Conservation (phyloP, 2,797 vertebrate species). For the Phylloscopus collybita region DNA sequence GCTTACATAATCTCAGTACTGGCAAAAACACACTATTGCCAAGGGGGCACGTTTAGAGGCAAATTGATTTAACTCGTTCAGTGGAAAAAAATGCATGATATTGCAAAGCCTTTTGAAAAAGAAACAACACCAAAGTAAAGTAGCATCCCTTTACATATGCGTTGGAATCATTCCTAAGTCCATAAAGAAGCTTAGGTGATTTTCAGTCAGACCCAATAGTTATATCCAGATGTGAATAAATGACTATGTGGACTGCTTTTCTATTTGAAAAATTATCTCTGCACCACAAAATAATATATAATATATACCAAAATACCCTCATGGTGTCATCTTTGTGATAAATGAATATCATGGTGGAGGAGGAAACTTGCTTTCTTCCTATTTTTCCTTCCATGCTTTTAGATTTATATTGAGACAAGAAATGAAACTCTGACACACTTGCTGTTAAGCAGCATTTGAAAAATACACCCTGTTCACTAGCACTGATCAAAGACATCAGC, state of each 20-base stretch:
- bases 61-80: slow-evolving; percentile 33
- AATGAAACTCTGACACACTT: neutral
- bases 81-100: slow-evolving; percentile 1
- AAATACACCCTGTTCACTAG: neutral
- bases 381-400: neutral
- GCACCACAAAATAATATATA: neutral
- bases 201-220: slow-evolving; percentile 4
- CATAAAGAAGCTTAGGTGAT: neutral
- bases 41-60: neutral
- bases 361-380: neutral
- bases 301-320: neutral
- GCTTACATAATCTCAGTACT: neutral
- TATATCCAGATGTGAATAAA: slow-evolving; percentile 13
- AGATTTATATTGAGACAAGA: neutral
- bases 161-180: neutral
- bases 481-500: neutral
- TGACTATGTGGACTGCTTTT: neutral
- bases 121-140: neutral
- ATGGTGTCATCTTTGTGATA: neutral
- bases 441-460: neutral
- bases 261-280: neutral
- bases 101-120: neutral
- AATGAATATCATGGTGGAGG: neutral
- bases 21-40: neutral
- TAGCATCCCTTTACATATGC: neutral